phyloP scores from a whole-genome alignment of 2,113 vertebrate genomes.

The Buteo buteo region DNA sequence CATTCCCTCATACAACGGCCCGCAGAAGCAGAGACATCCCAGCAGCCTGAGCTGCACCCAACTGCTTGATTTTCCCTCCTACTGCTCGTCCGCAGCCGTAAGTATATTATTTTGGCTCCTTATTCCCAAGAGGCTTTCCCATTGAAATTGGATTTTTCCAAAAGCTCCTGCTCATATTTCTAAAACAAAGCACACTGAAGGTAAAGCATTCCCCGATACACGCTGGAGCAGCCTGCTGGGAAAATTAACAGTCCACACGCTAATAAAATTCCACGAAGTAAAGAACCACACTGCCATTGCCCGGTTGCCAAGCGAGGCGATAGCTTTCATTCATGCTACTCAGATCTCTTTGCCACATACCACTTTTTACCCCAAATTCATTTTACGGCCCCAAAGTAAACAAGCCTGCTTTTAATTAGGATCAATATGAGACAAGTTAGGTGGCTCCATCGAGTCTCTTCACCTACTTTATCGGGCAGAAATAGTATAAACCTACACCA shows the following conservation, averaged over 20 bases:
- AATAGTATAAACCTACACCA: accelerated
- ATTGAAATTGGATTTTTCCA: not conserved
- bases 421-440: accelerated
- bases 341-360: not conserved
- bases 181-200: accelerated
- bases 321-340: not conserved
- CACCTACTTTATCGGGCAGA: accelerated
- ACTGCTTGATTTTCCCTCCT: not conserved
- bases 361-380: not conserved
- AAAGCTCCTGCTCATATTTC: not conserved
- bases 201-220: not conserved
- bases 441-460: accelerated
- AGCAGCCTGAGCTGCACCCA: no score
- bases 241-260: not conserved
- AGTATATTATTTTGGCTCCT: not conserved
- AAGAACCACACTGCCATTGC: not conserved
- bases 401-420: accelerated
- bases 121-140: not conserved
- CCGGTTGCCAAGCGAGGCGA: not conserved
- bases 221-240: not conserved
- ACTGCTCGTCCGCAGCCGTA: accelerated
- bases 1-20: accelerated
- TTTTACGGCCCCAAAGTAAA: accelerated
- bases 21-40: not conserved
- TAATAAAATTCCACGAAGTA: not conserved